phyloP scores from a whole-genome alignment of 92 coral and sea anemone genomes.

The Porites divaricata region DNA sequence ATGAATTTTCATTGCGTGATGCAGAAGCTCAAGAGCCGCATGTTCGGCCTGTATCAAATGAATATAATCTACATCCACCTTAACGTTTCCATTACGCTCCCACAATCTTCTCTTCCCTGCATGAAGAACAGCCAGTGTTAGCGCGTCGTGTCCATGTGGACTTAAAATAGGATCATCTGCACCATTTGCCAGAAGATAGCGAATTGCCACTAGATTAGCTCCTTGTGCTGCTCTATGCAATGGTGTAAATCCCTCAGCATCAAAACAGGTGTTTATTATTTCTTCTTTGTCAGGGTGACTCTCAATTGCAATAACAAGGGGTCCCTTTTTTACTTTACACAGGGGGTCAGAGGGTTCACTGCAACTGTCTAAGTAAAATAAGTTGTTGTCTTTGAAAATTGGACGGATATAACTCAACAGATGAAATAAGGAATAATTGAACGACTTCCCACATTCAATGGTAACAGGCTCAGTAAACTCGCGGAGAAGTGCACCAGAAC shows the following conservation, averaged over 20 bases:
- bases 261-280: conserved; percentile 42
- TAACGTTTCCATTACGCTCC: no score
- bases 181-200: conserved; percentile 25
- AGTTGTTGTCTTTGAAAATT: not conserved
- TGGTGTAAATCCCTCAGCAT: conserved; percentile 61
- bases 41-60: conserved; percentile 24
- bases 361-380: conserved; percentile 27
- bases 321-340: conserved; percentile 15
- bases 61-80: not conserved
- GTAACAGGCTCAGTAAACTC: conserved; percentile 18
- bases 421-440: conserved; percentile 53
- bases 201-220: conserved; percentile 60
- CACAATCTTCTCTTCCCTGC: conserved; percentile 8
- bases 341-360: not conserved
- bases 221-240: conserved; percentile 78
- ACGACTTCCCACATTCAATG: conserved; percentile 49
- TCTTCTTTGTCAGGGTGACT: conserved; percentile 43
- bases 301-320: conserved; percentile 36
- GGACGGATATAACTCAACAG: conserved; percentile 37
- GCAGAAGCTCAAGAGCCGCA: conserved; percentile 36
- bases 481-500: conserved; percentile 25
- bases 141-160: conserved; percentile 25
- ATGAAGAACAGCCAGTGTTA: conserved; percentile 23
- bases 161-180: conserved; percentile 21
- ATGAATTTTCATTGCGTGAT: conserved; percentile 12